Evolutionary conservation across 2,113 vertebrate genomes (phyloP).

Genomic region (Brachypodius melanocephalos): DNA sequence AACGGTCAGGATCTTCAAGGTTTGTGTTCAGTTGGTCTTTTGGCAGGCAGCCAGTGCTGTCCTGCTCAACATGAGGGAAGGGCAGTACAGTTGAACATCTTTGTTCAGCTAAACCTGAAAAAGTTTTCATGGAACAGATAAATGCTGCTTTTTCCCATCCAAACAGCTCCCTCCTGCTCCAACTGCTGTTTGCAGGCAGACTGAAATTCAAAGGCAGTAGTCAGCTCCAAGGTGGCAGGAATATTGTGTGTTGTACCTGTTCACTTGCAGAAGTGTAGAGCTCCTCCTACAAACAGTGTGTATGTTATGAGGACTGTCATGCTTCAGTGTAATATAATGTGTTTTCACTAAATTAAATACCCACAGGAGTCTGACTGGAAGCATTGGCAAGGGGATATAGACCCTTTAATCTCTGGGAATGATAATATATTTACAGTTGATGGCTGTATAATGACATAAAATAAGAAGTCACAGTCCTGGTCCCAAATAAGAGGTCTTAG

Average conservation of each 20-base stretch:
- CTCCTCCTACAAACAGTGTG: background rate
- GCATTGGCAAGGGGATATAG: background rate
- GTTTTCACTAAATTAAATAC: constrained; percentile 9
- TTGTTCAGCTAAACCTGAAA: background rate
- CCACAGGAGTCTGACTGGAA: background rate
- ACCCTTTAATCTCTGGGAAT: background rate
- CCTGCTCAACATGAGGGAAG: background rate
- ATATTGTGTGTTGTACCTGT: background rate
- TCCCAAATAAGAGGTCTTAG: background rate
- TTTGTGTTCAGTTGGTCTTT: background rate
- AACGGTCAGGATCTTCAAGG: background rate
- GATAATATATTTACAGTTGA: background rate
- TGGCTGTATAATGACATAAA: background rate
- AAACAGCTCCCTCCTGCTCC: background rate
- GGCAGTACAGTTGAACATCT: background rate
- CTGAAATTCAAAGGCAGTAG: background rate
- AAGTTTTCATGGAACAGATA: background rate
- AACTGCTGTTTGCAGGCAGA: background rate
- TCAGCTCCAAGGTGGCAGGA: background rate
- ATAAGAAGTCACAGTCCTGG: background rate
- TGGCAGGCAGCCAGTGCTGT: background rate
- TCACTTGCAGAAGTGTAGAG: background rate
- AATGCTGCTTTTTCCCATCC: background rate
- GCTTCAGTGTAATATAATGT: constrained; percentile 3
- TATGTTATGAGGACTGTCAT: background rate